Percentiles rank a stretch among this genome's conserved stretches.
These are phyloP conservation scores for Lasioglossum albipes DNA, from an alignment of 1,140 invertebrate genomes.

Conservation along the genomic window DNA sequence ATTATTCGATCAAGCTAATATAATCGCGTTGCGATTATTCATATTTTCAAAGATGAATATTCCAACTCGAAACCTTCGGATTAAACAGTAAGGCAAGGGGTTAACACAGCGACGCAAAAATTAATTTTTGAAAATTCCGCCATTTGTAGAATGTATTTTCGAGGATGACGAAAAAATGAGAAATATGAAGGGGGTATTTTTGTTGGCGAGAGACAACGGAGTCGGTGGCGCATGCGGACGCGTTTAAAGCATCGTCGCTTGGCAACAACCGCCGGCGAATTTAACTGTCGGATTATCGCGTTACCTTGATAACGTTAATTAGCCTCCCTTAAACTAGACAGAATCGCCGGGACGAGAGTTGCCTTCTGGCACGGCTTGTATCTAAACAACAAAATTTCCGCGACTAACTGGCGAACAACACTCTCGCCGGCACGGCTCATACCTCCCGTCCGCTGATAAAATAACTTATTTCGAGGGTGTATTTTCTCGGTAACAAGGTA, in stretches of 20 bases:
- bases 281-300: not conserved
- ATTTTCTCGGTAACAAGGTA: not conserved
- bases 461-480: not conserved
- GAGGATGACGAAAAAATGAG: too few relatives aligned
- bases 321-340: not conserved
- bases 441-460: too few relatives aligned
- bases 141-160: too few relatives aligned
- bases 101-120: too few relatives aligned
- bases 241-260: not conserved
- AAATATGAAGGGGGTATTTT: not conserved
- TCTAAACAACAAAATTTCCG: slow-evolving; percentile 15
- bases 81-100: too few relatives aligned
- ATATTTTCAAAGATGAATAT: too few relatives aligned
- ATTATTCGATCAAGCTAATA: too few relatives aligned
- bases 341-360: not conserved
- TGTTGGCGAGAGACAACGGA: not conserved
- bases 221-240: not conserved
- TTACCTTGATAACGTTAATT: slow-evolving; percentile 22
- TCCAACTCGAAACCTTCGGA: too few relatives aligned
- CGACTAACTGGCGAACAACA: not conserved
- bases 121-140: too few relatives aligned
- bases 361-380: not conserved
- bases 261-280: slow-evolving; percentile 1
- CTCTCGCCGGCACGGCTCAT: too few relatives aligned
- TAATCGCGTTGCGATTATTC: too few relatives aligned